Conservation (phyloP, 64 coral and sea anemone genomes). For the Catalaphyllia jardinei region DNA sequence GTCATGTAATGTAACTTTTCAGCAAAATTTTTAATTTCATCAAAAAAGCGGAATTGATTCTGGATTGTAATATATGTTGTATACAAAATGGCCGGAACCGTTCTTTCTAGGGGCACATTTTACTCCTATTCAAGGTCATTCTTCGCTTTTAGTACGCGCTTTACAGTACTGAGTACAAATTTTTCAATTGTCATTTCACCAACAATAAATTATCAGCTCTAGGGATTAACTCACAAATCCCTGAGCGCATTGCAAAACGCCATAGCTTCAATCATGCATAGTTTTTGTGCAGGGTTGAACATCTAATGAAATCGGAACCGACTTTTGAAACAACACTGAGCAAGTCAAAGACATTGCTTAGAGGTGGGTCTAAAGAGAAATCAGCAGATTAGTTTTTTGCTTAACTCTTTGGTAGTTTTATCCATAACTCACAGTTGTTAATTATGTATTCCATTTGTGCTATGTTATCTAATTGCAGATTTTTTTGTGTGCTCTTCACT, state of each 20-base stretch:
- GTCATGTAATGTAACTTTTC: too few species aligned
- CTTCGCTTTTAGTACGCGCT: neutral
- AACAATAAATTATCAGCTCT: neutral
- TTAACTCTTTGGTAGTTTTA: neutral
- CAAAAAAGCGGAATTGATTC: too few species aligned
- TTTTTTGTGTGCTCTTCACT: neutral
- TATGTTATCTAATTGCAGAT: neutral
- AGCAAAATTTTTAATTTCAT: too few species aligned
- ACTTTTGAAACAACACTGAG: neutral
- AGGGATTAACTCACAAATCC: slow-evolving; percentile 22
- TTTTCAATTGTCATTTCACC: neutral
- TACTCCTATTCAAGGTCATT: neutral
- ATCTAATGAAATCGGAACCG: neutral
- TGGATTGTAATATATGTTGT: too few species aligned
- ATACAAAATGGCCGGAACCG: neutral
- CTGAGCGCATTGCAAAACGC: neutral
- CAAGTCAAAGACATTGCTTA: neutral
- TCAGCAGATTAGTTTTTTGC: neutral
- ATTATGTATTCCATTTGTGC: neutral
- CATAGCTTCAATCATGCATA: neutral
- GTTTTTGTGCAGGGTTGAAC: neutral
- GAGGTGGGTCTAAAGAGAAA: too few species aligned
- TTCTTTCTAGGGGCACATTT: neutral
- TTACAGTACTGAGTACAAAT: neutral
- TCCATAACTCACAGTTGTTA: neutral